Base-by-base conservation (phyloP, 2,888 invertebrate genomes). In the Pseudococcus viburni region DNA sequence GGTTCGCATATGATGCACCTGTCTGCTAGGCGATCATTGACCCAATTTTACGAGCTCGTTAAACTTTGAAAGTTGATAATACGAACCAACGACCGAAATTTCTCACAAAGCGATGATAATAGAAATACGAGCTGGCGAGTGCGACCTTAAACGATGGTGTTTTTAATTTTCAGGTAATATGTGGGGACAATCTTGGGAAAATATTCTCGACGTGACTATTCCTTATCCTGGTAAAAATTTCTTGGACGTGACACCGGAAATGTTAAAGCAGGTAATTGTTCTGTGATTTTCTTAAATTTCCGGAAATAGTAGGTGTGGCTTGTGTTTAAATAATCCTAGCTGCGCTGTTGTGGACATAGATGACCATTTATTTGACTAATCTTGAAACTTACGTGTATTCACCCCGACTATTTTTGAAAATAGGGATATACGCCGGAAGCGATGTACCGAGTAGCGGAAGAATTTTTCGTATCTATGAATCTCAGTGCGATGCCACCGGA, bases 401-500 rank as follows among this genome's bases (percentile, higher is more conserved):
- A 42, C 5, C 6, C 5, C 33, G 46, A 51, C 4, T 68, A 48
- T 33, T 64, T 86, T 80, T 87, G 17, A 77, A 51, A 84, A 90
- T 92, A 97, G 95, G 97, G 97, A 86, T 97, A 95, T 91, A 95
- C 96, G 0, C 96, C 97, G 0, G 92, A 94, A 0, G 94, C 96
- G 19, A 95, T 98, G 92, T 98, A 97, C 92, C 94, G 96, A 91
- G 92, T 96, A 90, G 97, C 97, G 0, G 98, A 98, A 91, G 97
- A 97, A 91, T 98, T 98, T 92, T 98, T 96, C 92, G 94, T 96
- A 0, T 97, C 97, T 0, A 93, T 98, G 91, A 98, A 98, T 91
- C 94, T 98, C 94, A 95, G 95, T 0, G 94, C 95, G 1, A 94
- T 98, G 93, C 96, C 98, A 0, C 94, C 95, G 1, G 95, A 96